Percentiles rank a stretch among this genome's conserved stretches.
phyloP scores from a whole-genome alignment of 1,140 invertebrate genomes.

The Delia radicum region DNA sequence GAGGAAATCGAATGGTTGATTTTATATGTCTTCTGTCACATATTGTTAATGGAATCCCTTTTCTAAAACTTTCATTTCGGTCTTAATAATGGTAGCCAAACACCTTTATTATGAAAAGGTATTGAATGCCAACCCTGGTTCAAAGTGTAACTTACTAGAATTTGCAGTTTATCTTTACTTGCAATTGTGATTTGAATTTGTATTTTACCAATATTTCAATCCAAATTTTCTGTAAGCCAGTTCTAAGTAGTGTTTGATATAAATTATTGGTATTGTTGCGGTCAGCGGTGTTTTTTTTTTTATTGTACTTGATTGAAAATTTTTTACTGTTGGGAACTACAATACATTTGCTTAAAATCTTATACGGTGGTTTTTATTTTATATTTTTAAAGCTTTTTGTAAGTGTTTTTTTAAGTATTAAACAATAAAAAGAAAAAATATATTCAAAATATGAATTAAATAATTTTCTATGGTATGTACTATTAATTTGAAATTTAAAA shows the following conservation, averaged over 20 bases:
- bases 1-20: too few relatives aligned
- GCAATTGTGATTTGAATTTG: background rate
- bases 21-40: too few relatives aligned
- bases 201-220: background rate
- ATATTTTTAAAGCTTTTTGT: background rate
- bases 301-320: background rate
- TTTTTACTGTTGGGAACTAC: background rate
- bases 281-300: background rate
- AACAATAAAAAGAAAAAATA: background rate
- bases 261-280: too few relatives aligned
- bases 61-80: too few relatives aligned
- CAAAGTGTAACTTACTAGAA: background rate
- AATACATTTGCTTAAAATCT: background rate
- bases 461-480: too few relatives aligned
- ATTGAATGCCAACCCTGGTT: too few relatives aligned
- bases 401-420: background rate
- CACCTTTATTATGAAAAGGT: too few relatives aligned
- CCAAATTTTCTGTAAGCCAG: background rate
- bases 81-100: too few relatives aligned
- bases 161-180: background rate
- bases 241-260: background rate
- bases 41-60: too few relatives aligned
- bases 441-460: too few relatives aligned
- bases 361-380: background rate
- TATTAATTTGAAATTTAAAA: too few relatives aligned